A percentile compares a stretch with the other conserved stretches of the same genome.
phyloP scores from a whole-genome alignment of 2,797 vertebrate species.

The Eospalax fontanierii region DNA sequence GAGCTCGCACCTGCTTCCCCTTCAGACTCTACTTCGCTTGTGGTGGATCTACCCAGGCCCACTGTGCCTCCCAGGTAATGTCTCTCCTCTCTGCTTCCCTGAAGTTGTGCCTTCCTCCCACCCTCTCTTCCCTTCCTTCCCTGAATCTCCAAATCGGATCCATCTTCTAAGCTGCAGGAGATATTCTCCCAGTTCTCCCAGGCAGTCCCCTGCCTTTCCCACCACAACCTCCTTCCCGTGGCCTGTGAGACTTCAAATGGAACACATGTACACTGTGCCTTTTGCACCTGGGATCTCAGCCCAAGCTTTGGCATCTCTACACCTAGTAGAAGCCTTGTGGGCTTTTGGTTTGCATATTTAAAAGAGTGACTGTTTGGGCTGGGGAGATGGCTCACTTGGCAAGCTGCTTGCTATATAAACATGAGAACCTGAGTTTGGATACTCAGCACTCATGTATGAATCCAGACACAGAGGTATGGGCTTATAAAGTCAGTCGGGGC shows the following conservation, averaged over 20 bases:
- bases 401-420: neutral
- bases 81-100: neutral
- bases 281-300: neutral
- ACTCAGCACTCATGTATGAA: neutral
- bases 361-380: neutral
- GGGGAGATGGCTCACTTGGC: neutral
- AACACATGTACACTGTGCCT: fast-evolving
- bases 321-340: neutral
- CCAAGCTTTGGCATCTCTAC: neutral
- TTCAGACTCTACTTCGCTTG: neutral
- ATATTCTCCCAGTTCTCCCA: neutral
- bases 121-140: neutral
- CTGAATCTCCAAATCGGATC: conserved; percentile 54
- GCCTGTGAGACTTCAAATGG: neutral
- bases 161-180: neutral
- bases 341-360: neutral
- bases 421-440: neutral
- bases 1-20: neutral
- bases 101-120: neutral
- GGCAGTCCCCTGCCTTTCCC: neutral
- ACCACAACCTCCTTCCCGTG: fast-evolving
- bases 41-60: neutral
- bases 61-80: neutral
- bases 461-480: neutral
- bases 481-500: neutral